Percentiles rank a stretch among this genome's conserved stretches.
Evolutionary conservation across 35 echinoderm and acorn worm species (phyloP).

Genomic region (Apostichopus japonicus): DNA sequence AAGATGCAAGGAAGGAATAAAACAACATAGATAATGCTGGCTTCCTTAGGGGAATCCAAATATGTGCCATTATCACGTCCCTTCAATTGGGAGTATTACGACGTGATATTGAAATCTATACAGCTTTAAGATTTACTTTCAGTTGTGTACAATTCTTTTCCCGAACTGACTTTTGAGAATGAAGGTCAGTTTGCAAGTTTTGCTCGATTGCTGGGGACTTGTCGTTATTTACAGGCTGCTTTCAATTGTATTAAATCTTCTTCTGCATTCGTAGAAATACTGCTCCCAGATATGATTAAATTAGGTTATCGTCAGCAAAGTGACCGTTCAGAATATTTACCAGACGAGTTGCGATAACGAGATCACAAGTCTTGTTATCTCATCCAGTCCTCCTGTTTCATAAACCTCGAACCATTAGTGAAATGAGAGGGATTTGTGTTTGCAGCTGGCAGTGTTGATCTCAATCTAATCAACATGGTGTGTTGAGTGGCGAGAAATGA

Average conservation of each 20-base stretch:
- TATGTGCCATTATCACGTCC: too few relatives aligned
- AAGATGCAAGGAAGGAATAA: too few relatives aligned
- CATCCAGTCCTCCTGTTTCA: neutral
- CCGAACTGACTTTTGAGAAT: neutral
- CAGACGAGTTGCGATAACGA: constrained; percentile 3
- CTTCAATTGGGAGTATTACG: too few relatives aligned
- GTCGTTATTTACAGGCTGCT: neutral
- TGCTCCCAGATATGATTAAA: neutral
- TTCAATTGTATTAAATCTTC: neutral
- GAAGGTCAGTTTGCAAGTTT: neutral
- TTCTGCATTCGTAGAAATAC: neutral
- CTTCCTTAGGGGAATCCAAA: too few relatives aligned
- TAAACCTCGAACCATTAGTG: constrained; percentile 17
- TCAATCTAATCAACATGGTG: neutral
- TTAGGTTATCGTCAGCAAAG: neutral
- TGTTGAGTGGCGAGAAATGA: neutral
- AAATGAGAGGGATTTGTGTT: constrained; percentile 42
- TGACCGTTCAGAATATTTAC: constrained; percentile 26
- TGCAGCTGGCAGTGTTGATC: neutral
- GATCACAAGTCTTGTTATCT: constrained; percentile 28
- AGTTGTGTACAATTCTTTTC: neutral
- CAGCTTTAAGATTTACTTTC: too few relatives aligned
- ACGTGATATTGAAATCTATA: too few relatives aligned
- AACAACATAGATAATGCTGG: too few relatives aligned
- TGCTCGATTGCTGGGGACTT: neutral